phyloP scores from a whole-genome alignment of 2,888 invertebrate species.

The Apotomis turbidana region DNA sequence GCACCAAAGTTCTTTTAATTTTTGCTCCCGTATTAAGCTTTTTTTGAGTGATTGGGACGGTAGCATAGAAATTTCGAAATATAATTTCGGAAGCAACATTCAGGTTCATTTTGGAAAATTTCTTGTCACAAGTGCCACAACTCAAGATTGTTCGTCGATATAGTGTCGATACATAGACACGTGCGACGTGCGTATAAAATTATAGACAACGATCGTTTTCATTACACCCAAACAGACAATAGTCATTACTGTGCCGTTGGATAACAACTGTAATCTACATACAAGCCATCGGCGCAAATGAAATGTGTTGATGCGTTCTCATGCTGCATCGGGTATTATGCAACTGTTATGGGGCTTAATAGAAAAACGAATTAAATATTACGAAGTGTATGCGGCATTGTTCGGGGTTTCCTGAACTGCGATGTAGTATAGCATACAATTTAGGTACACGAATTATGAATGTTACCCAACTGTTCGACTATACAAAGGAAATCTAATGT shows the following conservation, averaged over 20 bases:
- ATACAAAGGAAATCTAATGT: neutral
- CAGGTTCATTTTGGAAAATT: too few relatives aligned
- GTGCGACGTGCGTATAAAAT: neutral
- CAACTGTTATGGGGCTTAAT: neutral
- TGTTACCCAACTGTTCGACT: neutral
- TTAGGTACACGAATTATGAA: neutral
- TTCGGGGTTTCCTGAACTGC: neutral
- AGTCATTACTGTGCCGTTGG: constrained; percentile 1
- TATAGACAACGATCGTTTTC: neutral
- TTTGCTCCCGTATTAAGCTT: too few relatives aligned
- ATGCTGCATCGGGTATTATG: constrained; percentile 8
- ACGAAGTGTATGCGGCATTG: neutral
- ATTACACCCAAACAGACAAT: constrained; percentile 1
- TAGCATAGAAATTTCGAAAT: too few relatives aligned
- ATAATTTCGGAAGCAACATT: too few relatives aligned
- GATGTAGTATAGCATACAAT: neutral
- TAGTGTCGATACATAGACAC: neutral
- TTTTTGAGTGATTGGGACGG: too few relatives aligned
- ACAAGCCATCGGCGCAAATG: neutral
- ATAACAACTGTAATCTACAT: constrained; percentile 15
- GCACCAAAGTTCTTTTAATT: too few relatives aligned
- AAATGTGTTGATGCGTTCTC: constrained; percentile 10
- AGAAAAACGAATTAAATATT: neutral
- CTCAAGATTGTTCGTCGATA: too few relatives aligned
- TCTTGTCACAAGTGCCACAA: too few relatives aligned